phyloP scores from a whole-genome alignment of 1,140 invertebrate genomes.

The Musca vetustissima region DNA sequence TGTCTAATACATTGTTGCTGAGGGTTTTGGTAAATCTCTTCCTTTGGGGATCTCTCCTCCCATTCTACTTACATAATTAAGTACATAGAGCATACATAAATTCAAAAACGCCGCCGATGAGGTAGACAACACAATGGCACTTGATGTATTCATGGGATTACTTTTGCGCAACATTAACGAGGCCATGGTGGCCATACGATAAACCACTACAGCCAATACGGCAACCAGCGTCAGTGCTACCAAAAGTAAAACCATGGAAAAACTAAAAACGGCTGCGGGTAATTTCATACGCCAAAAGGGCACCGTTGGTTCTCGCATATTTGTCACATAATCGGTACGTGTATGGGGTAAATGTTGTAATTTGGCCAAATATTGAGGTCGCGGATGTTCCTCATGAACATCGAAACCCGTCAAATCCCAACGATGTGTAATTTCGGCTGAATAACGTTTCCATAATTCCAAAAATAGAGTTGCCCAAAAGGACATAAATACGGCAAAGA shows the following conservation, averaged over 20 bases:
- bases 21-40: background rate
- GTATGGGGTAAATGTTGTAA: conserved; percentile 70
- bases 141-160: conserved; percentile 67
- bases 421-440: conserved; percentile 84
- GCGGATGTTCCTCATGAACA: conserved; percentile 82
- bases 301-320: conserved; percentile 77
- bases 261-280: conserved; percentile 80
- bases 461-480: conserved; percentile 90
- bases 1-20: no score
- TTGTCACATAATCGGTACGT: conserved; percentile 67
- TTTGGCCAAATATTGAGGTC: conserved; percentile 77
- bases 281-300: conserved; percentile 87
- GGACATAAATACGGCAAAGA: conserved; percentile 96
- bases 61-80: conserved; percentile 76
- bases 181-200: conserved; percentile 85
- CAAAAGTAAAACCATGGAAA: conserved; percentile 79
- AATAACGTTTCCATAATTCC: conserved; percentile 94
- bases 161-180: conserved; percentile 63
- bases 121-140: conserved; percentile 79
- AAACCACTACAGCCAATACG: conserved; percentile 88
- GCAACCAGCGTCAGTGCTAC: conserved; percentile 80
- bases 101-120: conserved; percentile 85
- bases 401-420: conserved; percentile 90
- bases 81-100: conserved; percentile 80
- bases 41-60: background rate